These are phyloP conservation scores for Odontophorus gujanensis DNA, from an alignment of 2,113 vertebrate genomes.

Conservation along the genomic window DNA sequence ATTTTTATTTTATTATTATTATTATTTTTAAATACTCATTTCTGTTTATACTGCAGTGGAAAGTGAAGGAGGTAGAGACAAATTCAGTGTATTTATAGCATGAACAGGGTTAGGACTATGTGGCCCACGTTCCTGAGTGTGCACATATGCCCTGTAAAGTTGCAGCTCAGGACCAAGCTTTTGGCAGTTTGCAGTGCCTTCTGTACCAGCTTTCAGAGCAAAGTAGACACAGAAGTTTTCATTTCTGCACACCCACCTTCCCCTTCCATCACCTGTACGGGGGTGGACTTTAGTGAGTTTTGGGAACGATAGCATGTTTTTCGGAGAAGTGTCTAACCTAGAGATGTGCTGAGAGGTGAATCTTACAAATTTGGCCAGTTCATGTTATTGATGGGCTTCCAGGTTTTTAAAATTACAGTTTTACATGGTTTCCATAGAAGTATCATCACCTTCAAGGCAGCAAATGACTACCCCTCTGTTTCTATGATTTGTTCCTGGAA, in stretches of 20 bases:
- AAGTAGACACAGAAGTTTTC: not conserved
- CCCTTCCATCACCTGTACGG: not conserved
- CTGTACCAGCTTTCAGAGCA: not conserved
- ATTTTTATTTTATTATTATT: too few species aligned
- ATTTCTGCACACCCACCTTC: not conserved
- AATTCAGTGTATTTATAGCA: not conserved
- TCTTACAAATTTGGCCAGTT: rapidly evolving
- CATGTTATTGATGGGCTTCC: not conserved
- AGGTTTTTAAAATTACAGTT: not conserved
- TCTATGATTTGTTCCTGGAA: not conserved
- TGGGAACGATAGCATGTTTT: not conserved
- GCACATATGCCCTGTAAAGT: rapidly evolving
- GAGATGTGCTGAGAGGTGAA: not conserved
- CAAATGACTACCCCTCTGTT: not conserved
- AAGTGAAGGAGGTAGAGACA: rapidly evolving
- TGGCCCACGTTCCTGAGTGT: rapidly evolving
- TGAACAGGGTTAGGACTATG: not conserved
- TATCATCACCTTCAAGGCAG: not conserved
- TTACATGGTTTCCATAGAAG: not conserved
- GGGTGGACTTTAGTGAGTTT: too few species aligned
- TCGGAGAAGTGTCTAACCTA: not conserved
- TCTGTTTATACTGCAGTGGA: not conserved
- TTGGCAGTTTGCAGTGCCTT: not conserved
- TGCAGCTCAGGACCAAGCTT: not conserved
- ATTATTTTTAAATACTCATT: not conserved